Conservation (phyloP, 1,140 invertebrate genomes). For the Octopus bimaculoides region DNA sequence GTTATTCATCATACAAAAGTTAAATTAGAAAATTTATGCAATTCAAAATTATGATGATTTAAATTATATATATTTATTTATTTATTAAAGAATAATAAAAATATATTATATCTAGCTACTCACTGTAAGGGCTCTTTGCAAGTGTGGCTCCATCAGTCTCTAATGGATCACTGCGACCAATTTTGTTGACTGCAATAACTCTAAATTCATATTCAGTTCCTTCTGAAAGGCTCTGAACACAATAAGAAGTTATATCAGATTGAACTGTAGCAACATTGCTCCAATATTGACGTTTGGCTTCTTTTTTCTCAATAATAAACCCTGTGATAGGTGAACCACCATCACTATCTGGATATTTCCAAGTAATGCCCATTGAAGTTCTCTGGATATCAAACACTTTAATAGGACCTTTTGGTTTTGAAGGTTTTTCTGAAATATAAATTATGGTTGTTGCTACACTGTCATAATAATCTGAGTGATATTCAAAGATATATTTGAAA, state of each 20-base stretch:
- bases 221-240: constrained; percentile 57
- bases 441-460: neutral
- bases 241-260: neutral
- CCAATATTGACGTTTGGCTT: constrained; percentile 47
- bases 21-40: too few species aligned
- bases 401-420: constrained; percentile 22
- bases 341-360: constrained; percentile 77
- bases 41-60: too few species aligned
- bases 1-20: too few species aligned
- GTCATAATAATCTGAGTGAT: neutral
- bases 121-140: constrained; percentile 56
- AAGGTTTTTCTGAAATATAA: constrained; percentile 36
- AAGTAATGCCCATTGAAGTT: constrained; percentile 39
- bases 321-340: constrained; percentile 86
- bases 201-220: constrained; percentile 95
- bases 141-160: constrained; percentile 64
- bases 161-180: constrained; percentile 70
- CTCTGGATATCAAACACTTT: constrained; percentile 56
- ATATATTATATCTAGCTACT: constrained; percentile 10
- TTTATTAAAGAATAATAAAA: too few species aligned
- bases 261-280: neutral
- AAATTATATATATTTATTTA: too few species aligned
- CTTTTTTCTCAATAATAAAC: constrained; percentile 94
- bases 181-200: constrained; percentile 85
- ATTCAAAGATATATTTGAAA: neutral